Base-by-base conservation (phyloP, 2,113 vertebrate species). In the Dipodomys stephensi region DNA sequence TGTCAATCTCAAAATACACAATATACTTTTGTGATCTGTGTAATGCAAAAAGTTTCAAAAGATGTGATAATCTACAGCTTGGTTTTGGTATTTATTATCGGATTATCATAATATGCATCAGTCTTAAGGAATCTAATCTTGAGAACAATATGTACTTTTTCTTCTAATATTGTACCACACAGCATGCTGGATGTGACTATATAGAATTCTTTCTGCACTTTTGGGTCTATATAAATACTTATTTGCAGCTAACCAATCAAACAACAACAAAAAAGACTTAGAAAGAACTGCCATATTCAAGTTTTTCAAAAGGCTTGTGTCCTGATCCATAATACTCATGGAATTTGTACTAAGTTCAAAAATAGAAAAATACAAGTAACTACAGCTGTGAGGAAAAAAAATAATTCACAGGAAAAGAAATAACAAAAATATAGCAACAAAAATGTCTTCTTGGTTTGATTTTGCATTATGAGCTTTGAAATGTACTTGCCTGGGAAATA, bases 111-210 rank as follows among this genome's bases (percentile, higher is more conserved):
- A 88, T 81, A 82, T 92, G 39, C 71, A 93, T 96, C 49, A 95
- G 27, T 62, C 89, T 77, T 90, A 97, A 94, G 95, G 92, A 96
- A 94, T 96, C 84, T 87, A 84, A 91, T 93, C 83, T 95, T 84
- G 88, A 96, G 92, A 91, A 94, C 44, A 94, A 85, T 93, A 95
- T 71, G 39, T 77, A 82, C 83, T 87, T 93, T 92, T 80, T 82
- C 57, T 90, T 86, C 84, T 78, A 92, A 72, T 88, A 94, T 87
- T 68, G 65, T 72, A 62, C 67, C 62, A 94, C 39, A 88, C 71
- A 69, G 22, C 77, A 23, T 44, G 44, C 46, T 92, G 30, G 15
- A 73, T 71, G 28, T 83, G 71, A 25, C 64, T 83, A 28, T 3
- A 39, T 79, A 89, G 72, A 94, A 91, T 92, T 81, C 9, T 90